Base-by-base conservation (phyloP, 2,888 invertebrate genomes). In the Phengaris alcon region DNA sequence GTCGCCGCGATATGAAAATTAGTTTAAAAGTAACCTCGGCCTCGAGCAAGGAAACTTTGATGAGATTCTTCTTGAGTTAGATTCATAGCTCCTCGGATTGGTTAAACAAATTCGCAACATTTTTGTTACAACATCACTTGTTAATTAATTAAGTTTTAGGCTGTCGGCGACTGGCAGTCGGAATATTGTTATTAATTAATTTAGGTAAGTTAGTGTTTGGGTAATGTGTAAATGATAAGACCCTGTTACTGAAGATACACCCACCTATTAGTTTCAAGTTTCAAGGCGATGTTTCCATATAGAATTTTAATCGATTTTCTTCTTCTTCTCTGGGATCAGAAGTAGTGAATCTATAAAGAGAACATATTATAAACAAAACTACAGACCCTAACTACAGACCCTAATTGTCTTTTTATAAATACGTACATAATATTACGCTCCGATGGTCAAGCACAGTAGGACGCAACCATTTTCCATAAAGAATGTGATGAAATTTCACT, bases 1-100 rank as follows among this genome's bases (percentile, higher is more conserved):
- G 35, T 35, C 35, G 35, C 10, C 81, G 85, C 85, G 87, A 87
- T 90, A 90, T 88, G 88, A 88, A 90, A 90, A 90, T 90, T 87
- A 90, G 88, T 89, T 88, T 81, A 82, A 81, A 86, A 89, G 85
- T 82, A 88, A 86, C 87, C 82, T 80, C 84, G 83, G 84, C 82
- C 79, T 81, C 81, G 82, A 84, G 84, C 84, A 85, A 82, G 81
- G 85, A 81, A 90, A 90, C 87, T 91, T 90, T 89, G 90, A 90
- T 90, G 87, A 90, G 86, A 82, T 85, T 85, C 84, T 84, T 81
- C 87, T 87, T 88, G 87, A 89, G 90, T 90, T 89, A 89, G 86
- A 90, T 90, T 91, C 90, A 90, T 90, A 87, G 90, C 87, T 87
- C 89, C 86, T 85, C 85, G 87, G 57, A 75, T 73, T 84, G 82